A percentile compares a stretch with the other conserved stretches of the same genome.
Conservation (phyloP, 2,797 vertebrate genomes). For the Enteromius unitaeniatus region DNA sequence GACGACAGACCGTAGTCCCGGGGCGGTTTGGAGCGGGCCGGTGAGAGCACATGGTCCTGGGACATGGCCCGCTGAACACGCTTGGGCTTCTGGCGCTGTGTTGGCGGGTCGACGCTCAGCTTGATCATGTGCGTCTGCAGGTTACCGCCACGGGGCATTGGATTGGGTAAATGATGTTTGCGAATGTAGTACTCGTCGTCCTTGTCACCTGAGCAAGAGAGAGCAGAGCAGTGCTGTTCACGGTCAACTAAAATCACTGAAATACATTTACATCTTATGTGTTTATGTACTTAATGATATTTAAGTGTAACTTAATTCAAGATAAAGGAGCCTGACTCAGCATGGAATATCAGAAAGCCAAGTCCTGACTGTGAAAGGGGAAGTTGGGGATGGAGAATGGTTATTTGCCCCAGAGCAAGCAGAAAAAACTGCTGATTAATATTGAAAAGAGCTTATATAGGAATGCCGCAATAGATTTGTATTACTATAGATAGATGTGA, state of each 20-base stretch:
- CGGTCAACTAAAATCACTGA: neutral
- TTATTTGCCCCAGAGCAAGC: too few species aligned
- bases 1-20: conserved; percentile 72
- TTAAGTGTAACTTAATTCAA: too few species aligned
- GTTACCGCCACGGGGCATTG: conserved; percentile 81
- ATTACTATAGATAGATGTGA: too few species aligned
- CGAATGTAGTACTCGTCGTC: conserved; percentile 93
- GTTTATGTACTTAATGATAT: too few species aligned
- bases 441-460: too few species aligned
- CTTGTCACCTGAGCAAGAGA: conserved; percentile 81
- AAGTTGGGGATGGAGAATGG: too few species aligned
- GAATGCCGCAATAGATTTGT: too few species aligned
- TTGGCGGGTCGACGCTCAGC: conserved; percentile 75
- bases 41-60: conserved; percentile 85
- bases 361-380: too few species aligned
- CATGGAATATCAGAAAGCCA: too few species aligned
- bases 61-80: conserved; percentile 83
- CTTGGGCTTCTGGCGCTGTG: conserved; percentile 75
- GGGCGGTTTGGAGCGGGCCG: conserved; percentile 80
- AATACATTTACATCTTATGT: too few species aligned
- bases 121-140: conserved; percentile 92
- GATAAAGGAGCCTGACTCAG: too few species aligned
- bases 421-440: too few species aligned
- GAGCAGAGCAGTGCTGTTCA: conserved; percentile 4
- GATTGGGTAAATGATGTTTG: conserved; percentile 87